Evolutionary conservation across 2,888 invertebrate species (phyloP), one percentile per base, ranked within the genome.

Genomic region (Acholoe squamosa): DNA sequence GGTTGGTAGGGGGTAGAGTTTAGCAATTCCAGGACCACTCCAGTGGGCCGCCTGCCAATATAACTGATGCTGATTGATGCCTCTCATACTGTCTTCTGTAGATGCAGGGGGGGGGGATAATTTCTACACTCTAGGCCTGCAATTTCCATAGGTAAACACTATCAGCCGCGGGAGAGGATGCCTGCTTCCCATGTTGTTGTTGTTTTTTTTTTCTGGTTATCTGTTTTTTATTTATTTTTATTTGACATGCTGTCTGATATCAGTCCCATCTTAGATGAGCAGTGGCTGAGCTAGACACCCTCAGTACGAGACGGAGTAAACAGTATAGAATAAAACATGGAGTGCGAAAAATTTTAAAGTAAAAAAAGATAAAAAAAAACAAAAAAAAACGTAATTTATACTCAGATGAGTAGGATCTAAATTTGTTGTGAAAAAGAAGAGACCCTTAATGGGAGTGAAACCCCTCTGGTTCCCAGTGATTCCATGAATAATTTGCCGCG

Each of bases 141-240:
- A 71, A 71, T 71, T 71, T 71, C 71, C 71, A 71, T 71, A 71
- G 31, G 71, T 71, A 71, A 71, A 71, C 71, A 71, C 31, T 28
- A 71, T 71, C 71, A 71, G 28, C 71, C 14, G 25, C 31, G 25
- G 71, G 71, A 3, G 71, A 25, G 19, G 71, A 0, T 14, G 71
- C 25, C 14, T 71, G 71, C 71, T 14, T 71, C 31, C 71, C 61
- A 19, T 61, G 61, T 19, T 5, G 1, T 61, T 61, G 1, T 61
- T n/a, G 5, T 14, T 14, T 61, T 10, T 43, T 43, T 10, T 43
- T 7, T n/a, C n/a, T n/a, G n/a, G n/a, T n/a, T n/a, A n/a, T n/a
- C n/a, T n/a, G n/a, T 54, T 54, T 54, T 12, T 71, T 28, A 28
- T 28, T 71, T 28, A n/a, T 14, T 14, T 28, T 14, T 28, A 71